Evolutionary conservation across 2,797 vertebrate species (phyloP).

Genomic region (Hypotaenidia okinawae): DNA sequence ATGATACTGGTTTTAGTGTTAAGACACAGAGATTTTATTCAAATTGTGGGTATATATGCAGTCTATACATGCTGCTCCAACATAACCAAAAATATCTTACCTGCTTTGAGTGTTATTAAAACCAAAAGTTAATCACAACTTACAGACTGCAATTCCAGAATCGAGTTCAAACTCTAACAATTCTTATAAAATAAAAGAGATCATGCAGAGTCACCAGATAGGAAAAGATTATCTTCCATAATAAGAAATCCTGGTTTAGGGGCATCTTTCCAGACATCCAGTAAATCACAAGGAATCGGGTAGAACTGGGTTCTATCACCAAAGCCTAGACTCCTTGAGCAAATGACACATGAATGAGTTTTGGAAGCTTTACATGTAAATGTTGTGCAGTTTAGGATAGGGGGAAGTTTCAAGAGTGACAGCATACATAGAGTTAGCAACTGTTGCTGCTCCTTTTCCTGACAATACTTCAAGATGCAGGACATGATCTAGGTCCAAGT

Average conservation of each 20-base stretch:
- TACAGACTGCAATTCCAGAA: background rate
- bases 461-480: background rate
- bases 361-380: background rate
- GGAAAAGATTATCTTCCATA: background rate
- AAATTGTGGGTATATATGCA: background rate
- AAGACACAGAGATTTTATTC: background rate
- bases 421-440: background rate
- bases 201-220: background rate
- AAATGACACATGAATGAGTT: background rate
- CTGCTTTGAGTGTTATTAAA: background rate
- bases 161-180: background rate
- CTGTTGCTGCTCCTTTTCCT: background rate
- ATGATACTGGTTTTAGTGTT: background rate
- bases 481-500: background rate
- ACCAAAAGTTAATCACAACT: background rate
- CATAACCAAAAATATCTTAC: background rate
- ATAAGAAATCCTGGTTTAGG: background rate
- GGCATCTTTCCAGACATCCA: fast-evolving
- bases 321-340: background rate
- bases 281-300: background rate
- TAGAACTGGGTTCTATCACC: background rate
- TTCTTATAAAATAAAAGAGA: background rate
- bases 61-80: background rate
- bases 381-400: background rate
- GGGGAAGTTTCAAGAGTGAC: background rate